Base-by-base conservation (phyloP, 1,140 invertebrate genomes). In the Leptoteleia sp. region DNA sequence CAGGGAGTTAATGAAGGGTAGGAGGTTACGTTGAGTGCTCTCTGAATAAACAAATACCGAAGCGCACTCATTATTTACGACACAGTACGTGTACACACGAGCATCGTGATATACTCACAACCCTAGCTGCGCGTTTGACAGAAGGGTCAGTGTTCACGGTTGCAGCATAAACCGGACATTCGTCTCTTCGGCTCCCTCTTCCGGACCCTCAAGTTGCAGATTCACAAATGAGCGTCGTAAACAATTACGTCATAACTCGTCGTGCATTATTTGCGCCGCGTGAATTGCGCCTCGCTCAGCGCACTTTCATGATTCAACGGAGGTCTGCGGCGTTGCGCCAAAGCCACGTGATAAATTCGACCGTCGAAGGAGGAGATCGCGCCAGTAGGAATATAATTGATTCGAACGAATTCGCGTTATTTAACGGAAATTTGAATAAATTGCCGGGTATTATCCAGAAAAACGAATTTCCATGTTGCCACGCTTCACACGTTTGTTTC, bases 41-140 rank as follows among this genome's bases (percentile, higher is more conserved):
- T 54, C 67, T 88, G 82, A 88, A 88, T 88, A 88, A 88, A 88
- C 86, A 88, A 88, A 88, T 86, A 87, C 81, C 81, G 57, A 84
- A 81, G 62, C 75, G 71, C 55, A 64, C 54, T 59, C 65, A 78
- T 78, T 78, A 78, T 71, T 78, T 67, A 71, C 67, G 43, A 54
- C 42, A 61, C 33, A 13, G 45, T 47, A 40, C 40, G 15, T 55
- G 43, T 54, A 65, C 47, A 43, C 37, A 27, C 13, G 37, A 50
- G 40, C 67, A 59, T 61, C 57, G 59, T 71, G 50, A 71, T 77
- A 71, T 54, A 77, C 59, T 71, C 29, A 16, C 72, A 47, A 62
- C 16, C 55, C 64, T 61, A 17, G 29, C 29, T 13, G 33, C 35
- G 27, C 31, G 31, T 55, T 52, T 72, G 54, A 78, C 45, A 50